These are phyloP conservation scores for Rhogogaster chlorosoma DNA, from an alignment of 2,888 invertebrate genomes.

Conservation along the genomic window DNA sequence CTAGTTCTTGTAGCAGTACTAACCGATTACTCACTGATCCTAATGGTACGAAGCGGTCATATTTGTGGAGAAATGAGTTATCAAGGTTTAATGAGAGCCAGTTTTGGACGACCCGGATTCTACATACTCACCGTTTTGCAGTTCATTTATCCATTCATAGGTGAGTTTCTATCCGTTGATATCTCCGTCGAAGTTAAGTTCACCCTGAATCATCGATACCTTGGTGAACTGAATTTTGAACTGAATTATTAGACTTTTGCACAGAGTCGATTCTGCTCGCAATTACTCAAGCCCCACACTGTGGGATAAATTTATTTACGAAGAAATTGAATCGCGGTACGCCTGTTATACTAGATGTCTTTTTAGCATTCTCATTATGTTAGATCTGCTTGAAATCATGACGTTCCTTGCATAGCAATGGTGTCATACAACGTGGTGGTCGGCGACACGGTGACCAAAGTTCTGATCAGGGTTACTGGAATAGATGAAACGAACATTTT, in stretches of 20 bases:
- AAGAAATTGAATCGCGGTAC: not conserved
- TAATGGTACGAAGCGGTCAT: slow-evolving; percentile 88
- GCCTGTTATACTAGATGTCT: not conserved
- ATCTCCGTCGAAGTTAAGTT: not conserved
- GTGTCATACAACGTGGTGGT: slow-evolving; percentile 93
- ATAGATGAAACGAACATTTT: slow-evolving; percentile 80
- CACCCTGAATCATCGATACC: not conserved
- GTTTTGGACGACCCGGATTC: slow-evolving; percentile 89
- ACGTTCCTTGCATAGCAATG: slow-evolving; percentile 84
- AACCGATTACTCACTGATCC: slow-evolving; percentile 90
- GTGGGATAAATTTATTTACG: not conserved
- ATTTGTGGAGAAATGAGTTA: slow-evolving; percentile 89
- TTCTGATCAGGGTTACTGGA: slow-evolving; percentile 85
- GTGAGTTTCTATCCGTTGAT: slow-evolving; percentile 77
- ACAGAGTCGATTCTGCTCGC: too few relatives aligned
- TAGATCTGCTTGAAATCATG: not conserved
- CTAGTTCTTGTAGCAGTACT: slow-evolving; percentile 86
- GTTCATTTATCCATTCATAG: slow-evolving; percentile 91
- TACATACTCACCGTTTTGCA: slow-evolving; percentile 87
- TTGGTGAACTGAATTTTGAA: not conserved
- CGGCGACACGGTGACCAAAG: slow-evolving; percentile 91
- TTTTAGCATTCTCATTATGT: not conserved
- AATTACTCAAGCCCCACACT: not conserved
- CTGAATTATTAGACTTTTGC: not conserved
- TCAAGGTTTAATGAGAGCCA: slow-evolving; percentile 89